Percentiles rank a stretch among this genome's conserved stretches.
Evolutionary conservation across 1,140 invertebrate genomes (phyloP).

Genomic region (Brachionus asplanchnoidis): DNA sequence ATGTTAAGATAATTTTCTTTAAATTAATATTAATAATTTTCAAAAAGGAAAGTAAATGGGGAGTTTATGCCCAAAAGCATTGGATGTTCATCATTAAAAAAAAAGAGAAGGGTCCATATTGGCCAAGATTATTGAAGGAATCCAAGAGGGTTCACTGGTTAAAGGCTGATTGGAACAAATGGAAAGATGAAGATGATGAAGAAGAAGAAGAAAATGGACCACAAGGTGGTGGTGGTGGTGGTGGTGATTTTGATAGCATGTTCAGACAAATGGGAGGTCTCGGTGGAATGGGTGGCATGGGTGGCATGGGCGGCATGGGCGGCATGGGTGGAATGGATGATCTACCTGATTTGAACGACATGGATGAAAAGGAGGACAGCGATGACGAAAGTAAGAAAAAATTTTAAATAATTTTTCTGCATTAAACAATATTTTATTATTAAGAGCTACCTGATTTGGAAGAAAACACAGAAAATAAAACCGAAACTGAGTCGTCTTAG

Average conservation of each 20-base stretch:
- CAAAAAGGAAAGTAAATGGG: conserved; percentile 61
- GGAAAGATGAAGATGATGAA: conserved; percentile 85
- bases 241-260: conserved; percentile 32
- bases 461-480: conserved; percentile 35
- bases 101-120: conserved; percentile 70
- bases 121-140: conserved; percentile 79
- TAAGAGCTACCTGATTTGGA: conserved; percentile 37
- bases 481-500: neutral
- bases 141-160: conserved; percentile 85
- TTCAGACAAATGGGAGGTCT: conserved; percentile 45
- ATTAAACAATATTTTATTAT: neutral
- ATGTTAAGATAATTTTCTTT: neutral
- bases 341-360: conserved; percentile 55
- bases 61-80: conserved; percentile 66
- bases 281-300: neutral
- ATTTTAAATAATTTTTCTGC: neutral
- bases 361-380: conserved; percentile 40
- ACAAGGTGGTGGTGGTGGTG: neutral
- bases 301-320: neutral
- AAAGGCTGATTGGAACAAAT: conserved; percentile 92
- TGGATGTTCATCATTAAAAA: conserved; percentile 70
- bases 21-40: neutral
- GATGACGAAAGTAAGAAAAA: conserved; percentile 34
- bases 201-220: conserved; percentile 55
- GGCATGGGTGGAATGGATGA: conserved; percentile 32